Percentiles rank a stretch among this genome's conserved stretches.
These are phyloP conservation scores for Edolisoma coerulescens DNA, from an alignment of 2,113 vertebrate species.

Conservation along the genomic window DNA sequence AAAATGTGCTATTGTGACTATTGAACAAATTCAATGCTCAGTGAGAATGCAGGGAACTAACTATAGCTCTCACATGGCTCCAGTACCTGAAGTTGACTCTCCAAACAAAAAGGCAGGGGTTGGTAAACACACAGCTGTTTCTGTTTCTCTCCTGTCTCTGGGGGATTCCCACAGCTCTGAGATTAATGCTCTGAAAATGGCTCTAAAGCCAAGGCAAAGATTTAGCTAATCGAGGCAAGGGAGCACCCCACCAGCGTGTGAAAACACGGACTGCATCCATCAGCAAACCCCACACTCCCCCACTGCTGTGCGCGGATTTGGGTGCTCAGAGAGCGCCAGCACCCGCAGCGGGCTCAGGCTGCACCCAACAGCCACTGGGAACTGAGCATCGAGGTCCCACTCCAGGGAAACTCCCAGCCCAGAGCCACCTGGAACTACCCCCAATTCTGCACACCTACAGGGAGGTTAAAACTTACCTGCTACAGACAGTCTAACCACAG, in stretches of 20 bases:
- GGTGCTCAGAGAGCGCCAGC: background rate
- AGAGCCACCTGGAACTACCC: background rate
- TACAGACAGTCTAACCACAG: too few species aligned
- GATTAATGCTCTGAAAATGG: background rate
- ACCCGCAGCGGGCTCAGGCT: background rate
- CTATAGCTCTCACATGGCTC: background rate
- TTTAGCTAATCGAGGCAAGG: background rate
- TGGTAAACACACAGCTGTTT: background rate
- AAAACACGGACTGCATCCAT: background rate
- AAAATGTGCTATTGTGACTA: background rate
- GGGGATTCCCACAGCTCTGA: background rate
- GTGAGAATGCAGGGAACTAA: background rate
- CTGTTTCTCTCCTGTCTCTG: fast-evolving
- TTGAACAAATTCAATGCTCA: background rate
- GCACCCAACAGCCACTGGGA: background rate
- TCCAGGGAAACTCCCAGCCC: background rate
- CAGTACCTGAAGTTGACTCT: background rate
- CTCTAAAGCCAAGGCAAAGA: background rate
- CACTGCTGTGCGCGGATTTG: background rate
- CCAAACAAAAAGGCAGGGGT: background rate
- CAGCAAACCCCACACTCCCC: background rate
- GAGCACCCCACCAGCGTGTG: background rate
- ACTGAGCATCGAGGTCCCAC: fast-evolving
- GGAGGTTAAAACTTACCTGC: background rate
- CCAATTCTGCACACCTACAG: fast-evolving